These are phyloP conservation scores for Procambarus virginalis DNA, from an alignment of 1,140 invertebrate genomes.

Conservation along the genomic window DNA sequence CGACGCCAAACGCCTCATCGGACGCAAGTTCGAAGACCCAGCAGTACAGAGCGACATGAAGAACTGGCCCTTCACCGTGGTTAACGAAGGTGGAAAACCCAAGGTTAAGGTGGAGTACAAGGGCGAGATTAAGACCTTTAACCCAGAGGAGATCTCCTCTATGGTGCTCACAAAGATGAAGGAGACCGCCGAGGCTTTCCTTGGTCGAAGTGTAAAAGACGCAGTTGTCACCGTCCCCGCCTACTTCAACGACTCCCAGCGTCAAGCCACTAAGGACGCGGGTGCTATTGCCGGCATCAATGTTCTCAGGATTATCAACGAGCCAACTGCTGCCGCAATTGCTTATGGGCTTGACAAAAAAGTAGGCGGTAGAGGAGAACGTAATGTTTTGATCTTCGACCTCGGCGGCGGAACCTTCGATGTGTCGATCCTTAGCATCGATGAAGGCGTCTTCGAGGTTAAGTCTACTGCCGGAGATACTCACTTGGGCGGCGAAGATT, in stretches of 20 bases:
- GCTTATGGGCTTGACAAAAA: slow-evolving; percentile 41
- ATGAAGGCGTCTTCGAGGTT: slow-evolving; percentile 42
- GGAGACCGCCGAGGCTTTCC: slow-evolving; percentile 36
- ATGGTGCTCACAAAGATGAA: slow-evolving; percentile 47
- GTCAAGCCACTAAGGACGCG: slow-evolving; percentile 36
- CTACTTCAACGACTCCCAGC: slow-evolving; percentile 43
- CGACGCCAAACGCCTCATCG: slow-evolving; percentile 30
- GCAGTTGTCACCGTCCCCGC: slow-evolving; percentile 33
- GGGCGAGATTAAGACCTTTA: slow-evolving; percentile 38
- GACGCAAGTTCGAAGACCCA: slow-evolving; percentile 41
- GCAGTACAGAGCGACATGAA: slow-evolving; percentile 42
- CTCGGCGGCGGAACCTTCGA: slow-evolving; percentile 35
- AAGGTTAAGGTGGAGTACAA: slow-evolving; percentile 40
- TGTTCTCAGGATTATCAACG: slow-evolving; percentile 44
- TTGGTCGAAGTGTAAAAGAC: slow-evolving; percentile 25
- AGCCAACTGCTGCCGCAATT: slow-evolving; percentile 39
- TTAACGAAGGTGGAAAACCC: slow-evolving; percentile 33
- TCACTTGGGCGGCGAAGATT: slow-evolving; percentile 32
- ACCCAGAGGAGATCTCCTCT: slow-evolving; percentile 39
- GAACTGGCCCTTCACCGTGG: slow-evolving; percentile 35
- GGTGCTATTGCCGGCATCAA: slow-evolving; percentile 36
- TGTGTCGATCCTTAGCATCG: slow-evolving; percentile 39
- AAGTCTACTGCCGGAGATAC: slow-evolving; percentile 42
- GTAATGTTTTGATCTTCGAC: slow-evolving; percentile 32
- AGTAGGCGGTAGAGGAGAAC: slow-evolving; percentile 27